These are phyloP conservation scores for Drosophila helvetica DNA, from an alignment of 2,888 invertebrate genomes.

Conservation along the genomic window DNA sequence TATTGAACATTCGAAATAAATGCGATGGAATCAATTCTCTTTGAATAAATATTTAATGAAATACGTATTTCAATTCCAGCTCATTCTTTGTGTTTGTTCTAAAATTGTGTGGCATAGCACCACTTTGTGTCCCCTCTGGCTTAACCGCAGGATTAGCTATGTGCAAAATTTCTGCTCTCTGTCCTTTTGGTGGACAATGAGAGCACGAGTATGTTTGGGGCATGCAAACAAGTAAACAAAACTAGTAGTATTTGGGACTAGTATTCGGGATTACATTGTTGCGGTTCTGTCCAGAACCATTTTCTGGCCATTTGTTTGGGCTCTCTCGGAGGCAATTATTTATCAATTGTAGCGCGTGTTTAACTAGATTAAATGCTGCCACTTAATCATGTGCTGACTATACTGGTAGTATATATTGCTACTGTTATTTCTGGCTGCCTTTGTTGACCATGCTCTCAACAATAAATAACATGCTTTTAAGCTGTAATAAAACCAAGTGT, in stretches of 20 bases:
- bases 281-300: no score
- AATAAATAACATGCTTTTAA: constrained; percentile 70
- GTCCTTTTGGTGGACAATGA: background rate
- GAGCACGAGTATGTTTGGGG: no score
- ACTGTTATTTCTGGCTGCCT: constrained; percentile 1
- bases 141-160: background rate
- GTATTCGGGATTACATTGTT: no score
- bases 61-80: no score
- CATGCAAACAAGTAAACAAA: background rate
- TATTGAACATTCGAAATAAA: no score
- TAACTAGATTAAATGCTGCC: constrained; percentile 58
- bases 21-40: no score
- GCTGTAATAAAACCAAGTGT: constrained; percentile 30
- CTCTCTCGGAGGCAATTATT: constrained; percentile 26
- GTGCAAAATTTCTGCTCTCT: no score
- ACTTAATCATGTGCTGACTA: constrained; percentile 42
- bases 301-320: background rate
- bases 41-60: no score
- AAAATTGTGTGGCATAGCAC: no score
- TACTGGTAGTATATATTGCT: constrained; percentile 7
- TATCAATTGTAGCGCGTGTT: constrained; percentile 56
- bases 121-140: no score
- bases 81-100: no score
- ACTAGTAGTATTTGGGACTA: no score
- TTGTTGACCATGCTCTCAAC: constrained; percentile 38